These are phyloP conservation scores for Brenthis ino DNA, from an alignment of 2,888 invertebrate genomes.

Conservation along the genomic window DNA sequence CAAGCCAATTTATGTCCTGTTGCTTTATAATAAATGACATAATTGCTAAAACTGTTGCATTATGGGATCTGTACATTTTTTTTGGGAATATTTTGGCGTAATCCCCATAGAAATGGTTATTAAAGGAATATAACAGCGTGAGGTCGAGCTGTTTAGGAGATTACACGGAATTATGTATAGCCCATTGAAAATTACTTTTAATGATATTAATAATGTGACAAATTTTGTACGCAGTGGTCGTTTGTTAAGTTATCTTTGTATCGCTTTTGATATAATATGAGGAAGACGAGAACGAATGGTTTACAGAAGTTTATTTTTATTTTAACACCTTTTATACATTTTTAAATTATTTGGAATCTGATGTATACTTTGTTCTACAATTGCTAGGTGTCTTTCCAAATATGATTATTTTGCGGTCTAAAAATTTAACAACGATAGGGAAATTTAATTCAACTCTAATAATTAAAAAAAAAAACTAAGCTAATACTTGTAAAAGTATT, in stretches of 20 bases:
- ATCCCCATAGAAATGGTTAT: constrained; percentile 33
- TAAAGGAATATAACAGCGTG: constrained; percentile 37
- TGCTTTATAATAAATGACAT: background rate
- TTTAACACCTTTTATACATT: too few relatives aligned
- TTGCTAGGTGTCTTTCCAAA: too few relatives aligned
- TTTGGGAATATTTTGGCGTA: constrained; percentile 25
- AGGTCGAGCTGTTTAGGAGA: constrained; percentile 39
- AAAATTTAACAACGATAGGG: too few relatives aligned
- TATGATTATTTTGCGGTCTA: too few relatives aligned
- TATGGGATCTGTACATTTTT: background rate
- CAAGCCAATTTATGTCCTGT: background rate
- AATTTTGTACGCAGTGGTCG: background rate
- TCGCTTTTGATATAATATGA: background rate
- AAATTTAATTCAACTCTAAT: too few relatives aligned
- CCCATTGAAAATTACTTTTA: constrained; percentile 30
- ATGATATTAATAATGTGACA: constrained; percentile 27
- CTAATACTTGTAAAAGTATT: too few relatives aligned
- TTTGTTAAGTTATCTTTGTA: background rate
- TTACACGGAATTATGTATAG: constrained; percentile 37
- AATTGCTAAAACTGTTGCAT: background rate
- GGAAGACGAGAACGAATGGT: background rate
- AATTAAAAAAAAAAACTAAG: too few relatives aligned
- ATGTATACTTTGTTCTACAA: too few relatives aligned
- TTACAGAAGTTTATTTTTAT: background rate
- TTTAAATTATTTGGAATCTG: too few relatives aligned